Conservation (phyloP, 1,140 invertebrate genomes). For the Maconellicoccus hirsutus region DNA sequence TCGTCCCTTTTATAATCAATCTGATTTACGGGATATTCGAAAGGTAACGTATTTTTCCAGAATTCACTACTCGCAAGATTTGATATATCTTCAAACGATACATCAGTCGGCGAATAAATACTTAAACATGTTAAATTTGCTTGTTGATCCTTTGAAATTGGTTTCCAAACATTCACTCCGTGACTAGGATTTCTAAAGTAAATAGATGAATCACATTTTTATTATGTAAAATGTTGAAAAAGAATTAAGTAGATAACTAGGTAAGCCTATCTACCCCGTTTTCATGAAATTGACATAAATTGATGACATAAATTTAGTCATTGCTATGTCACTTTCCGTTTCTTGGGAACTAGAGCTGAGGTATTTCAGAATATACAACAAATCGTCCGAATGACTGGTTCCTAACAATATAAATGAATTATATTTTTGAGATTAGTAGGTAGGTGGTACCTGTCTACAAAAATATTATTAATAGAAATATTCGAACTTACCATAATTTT, state of each 20-base stretch:
- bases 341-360: not conserved
- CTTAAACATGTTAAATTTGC: constrained; percentile 16
- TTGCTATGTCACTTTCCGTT: not conserved
- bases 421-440: no score
- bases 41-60: not conserved
- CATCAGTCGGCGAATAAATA: constrained; percentile 20
- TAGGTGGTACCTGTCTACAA: no score
- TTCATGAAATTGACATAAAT: not conserved
- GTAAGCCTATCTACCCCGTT: not conserved
- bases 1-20: not conserved
- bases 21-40: not conserved
- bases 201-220: not conserved
- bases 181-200: constrained; percentile 16
- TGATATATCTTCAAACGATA: constrained; percentile 6
- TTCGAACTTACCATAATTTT: constrained; percentile 21
- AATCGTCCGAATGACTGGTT: constrained; percentile 29
- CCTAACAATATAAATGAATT: constrained; percentile 23
- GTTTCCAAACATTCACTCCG: constrained; percentile 28
- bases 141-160: constrained; percentile 18
- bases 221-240: no score
- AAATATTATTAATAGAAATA: no score
- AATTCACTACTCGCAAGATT: not conserved
- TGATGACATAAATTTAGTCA: not conserved
- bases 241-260: no score
- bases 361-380: constrained; percentile 25